Conservation (phyloP, 2,113 vertebrate species). For the Gila orcuttii region DNA sequence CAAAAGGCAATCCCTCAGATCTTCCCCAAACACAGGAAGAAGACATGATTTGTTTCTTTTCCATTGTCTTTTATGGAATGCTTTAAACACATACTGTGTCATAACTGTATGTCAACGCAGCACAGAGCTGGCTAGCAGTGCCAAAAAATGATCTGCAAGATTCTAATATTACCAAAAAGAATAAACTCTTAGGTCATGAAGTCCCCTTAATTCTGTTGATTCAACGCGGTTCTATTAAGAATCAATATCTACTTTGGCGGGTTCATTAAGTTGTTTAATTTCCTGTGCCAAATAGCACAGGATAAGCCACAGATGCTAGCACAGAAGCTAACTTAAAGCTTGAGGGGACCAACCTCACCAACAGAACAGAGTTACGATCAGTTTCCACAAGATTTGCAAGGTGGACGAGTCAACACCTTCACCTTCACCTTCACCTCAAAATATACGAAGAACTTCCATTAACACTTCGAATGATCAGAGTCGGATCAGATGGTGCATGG, state of each 20-base stretch:
- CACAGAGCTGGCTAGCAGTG: not conserved
- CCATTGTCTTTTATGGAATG: conserved; percentile 39
- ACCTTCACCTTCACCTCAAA: conserved; percentile 33
- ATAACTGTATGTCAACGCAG: conserved; percentile 1
- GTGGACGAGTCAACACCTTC: conserved; percentile 24
- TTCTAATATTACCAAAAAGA: conserved; percentile 21
- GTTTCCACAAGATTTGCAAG: conserved; percentile 26
- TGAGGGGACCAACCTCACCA: not conserved
- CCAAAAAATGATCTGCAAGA: conserved; percentile 15
- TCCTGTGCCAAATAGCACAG: conserved; percentile 20
- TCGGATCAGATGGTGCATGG: conserved; percentile 38
- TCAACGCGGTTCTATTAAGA: conserved; percentile 5
- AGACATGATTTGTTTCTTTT: conserved; percentile 39
- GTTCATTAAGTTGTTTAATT: not conserved
- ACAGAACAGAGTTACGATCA: not conserved
- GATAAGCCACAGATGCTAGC: conserved; percentile 10
- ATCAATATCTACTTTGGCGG: conserved; percentile 26
- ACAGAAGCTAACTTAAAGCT: conserved; percentile 13
- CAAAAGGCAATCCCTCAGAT: conserved; percentile 44
- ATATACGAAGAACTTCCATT: conserved; percentile 9
- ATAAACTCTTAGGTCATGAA: conserved; percentile 24
- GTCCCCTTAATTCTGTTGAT: conserved; percentile 14
- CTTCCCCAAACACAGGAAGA: conserved; percentile 49
- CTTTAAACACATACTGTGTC: conserved; percentile 25
- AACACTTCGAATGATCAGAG: conserved; percentile 44